Evolutionary conservation across 2,888 invertebrate species (phyloP), one percentile per base, ranked within the genome.

Genomic region (Mesochorus sp.): DNA sequence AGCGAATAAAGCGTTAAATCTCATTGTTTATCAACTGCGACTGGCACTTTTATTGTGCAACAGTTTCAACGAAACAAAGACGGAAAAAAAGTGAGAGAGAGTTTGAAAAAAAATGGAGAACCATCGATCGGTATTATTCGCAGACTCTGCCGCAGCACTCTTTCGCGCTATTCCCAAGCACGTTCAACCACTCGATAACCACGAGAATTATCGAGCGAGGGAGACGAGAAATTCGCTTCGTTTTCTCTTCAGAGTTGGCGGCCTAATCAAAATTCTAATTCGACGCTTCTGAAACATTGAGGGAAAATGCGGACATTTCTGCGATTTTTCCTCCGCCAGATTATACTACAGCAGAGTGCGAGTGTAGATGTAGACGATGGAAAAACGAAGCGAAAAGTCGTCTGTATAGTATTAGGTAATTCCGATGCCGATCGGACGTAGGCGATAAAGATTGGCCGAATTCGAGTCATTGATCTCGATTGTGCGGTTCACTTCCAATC

Each of bases 381-480:
- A 53, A 49, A 47, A 47, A 31, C 3, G 42, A 39, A 72, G 26
- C 28, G 59, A 3, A 10, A 28, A 68, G 42, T 71, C 75, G 64
- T 73, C 73, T 64, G n/a, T n/a, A n/a, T n/a, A n/a, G n/a, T n/a
- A 80, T 70, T 76, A 67, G 80, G 81, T 80, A 53, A 78, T 80
- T 81, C 67, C 76, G 28, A 80, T 80, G 73, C 80, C 39, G 78
- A 79, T 79, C 74, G 71, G 78, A 71, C 74, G 31, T 42, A 31
- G 26, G 17, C 70, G 51, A 70, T 74, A 71, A 71, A 79, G 74
- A 74, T 79, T 71, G 53, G 74, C 14, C 64, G 68, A 74, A 73
- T 62, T 55, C 39, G 19, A 55, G 55, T 70, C 61, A 74, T 79
- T 71, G 74, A 79, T 74, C 74, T 79, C 51, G 26, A 74, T 79